Conservation (phyloP, 2,797 vertebrate genomes). For the Acrossocheilus wenchowensis region DNA sequence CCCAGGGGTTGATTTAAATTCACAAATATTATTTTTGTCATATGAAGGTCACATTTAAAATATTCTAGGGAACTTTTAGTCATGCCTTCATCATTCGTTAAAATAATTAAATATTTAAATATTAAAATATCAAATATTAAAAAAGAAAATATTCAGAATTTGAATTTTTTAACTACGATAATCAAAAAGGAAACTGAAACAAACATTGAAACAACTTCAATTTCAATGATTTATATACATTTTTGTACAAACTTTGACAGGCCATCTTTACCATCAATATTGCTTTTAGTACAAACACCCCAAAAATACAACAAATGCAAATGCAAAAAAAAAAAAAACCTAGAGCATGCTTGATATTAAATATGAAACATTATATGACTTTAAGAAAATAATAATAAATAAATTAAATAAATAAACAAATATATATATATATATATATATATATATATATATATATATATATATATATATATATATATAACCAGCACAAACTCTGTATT, state of each 20-base stretch:
- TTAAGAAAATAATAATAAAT: background rate
- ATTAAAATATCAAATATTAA: background rate
- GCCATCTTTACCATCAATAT: background rate
- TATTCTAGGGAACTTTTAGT: too few relatives aligned
- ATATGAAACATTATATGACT: background rate
- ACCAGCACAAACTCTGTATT: background rate
- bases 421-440: too few relatives aligned
- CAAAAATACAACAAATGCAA: too few relatives aligned
- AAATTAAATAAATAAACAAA: too few relatives aligned
- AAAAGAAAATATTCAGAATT: background rate
- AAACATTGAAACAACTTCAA: too few relatives aligned
- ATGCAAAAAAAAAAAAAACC: background rate
- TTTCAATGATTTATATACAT: background rate
- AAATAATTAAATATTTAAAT: background rate
- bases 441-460: too few relatives aligned
- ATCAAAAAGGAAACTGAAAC: too few relatives aligned
- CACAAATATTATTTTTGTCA: background rate
- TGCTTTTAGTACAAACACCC: background rate
- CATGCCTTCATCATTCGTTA: background rate
- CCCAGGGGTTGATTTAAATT: background rate
- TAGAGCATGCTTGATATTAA: background rate
- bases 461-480: too few relatives aligned
- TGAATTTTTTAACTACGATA: background rate
- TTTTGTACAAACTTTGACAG: background rate
- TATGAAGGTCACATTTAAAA: background rate